Evolutionary conservation across 2,797 vertebrate genomes (phyloP).

Genomic region (Leptatherina wallacei): DNA sequence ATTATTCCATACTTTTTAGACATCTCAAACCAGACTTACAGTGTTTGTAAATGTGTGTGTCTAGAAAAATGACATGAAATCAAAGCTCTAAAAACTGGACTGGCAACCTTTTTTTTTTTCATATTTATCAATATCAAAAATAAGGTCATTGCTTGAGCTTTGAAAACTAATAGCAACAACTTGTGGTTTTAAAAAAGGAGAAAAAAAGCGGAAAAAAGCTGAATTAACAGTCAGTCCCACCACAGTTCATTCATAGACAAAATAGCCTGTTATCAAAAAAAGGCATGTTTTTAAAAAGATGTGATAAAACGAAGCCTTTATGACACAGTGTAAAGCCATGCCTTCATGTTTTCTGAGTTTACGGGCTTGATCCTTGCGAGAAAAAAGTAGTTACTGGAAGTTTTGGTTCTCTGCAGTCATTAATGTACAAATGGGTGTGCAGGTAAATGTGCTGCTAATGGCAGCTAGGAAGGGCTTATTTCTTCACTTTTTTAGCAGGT

Average conservation of each 20-base stretch:
- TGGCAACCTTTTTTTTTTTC: no score
- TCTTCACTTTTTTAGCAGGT: neutral
- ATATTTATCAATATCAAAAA: no score
- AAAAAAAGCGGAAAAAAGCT: no score
- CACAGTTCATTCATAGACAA: neutral
- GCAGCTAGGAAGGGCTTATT: neutral
- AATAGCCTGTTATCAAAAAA: neutral
- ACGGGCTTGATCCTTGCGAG: neutral
- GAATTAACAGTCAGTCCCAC: neutral
- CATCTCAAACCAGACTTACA: no score
- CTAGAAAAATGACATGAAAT: no score
- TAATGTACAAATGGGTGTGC: neutral
- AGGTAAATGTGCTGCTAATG: neutral
- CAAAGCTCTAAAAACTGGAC: no score
- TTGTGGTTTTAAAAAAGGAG: no score
- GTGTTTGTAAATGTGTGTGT: no score
- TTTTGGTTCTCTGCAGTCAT: neutral
- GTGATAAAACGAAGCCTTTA: neutral
- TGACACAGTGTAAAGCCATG: neutral
- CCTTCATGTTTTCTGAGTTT: neutral
- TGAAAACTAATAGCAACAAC: no score
- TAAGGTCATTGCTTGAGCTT: no score
- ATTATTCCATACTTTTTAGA: no score
- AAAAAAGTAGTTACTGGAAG: neutral
- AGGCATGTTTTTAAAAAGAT: no score